Evolutionary conservation across 2,113 vertebrate species (phyloP), one percentile per base, ranked within the genome.

Genomic region (Oncorhynchus tshawytscha): DNA sequence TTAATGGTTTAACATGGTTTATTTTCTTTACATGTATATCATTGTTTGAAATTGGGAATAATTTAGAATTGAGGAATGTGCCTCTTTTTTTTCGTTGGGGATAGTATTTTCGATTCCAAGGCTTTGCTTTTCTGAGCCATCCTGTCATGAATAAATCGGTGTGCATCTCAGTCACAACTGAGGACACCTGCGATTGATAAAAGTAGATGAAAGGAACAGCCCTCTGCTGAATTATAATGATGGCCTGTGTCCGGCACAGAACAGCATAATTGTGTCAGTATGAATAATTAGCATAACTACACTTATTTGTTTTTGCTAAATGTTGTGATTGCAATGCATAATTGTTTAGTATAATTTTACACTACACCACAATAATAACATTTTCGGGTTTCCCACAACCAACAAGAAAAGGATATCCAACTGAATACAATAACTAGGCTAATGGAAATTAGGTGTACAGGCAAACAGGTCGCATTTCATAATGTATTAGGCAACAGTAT

Each of bases 171-270:
- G 67, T 66, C 70, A 72, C 81, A 83, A 62, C 72, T n/a, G 49
- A 73, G 76, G 76, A 83, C 85, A 83, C 81, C 54, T 83, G 83
- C 79, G 77, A 79, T 80, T 74, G 81, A 85, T 82, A 81, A 82
- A 74, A 25, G 31, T 60, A 82, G 67, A 77, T 78, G 80, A 82
- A 84, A 79, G 72, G 75, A 62, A 54, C 66, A 71, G 25, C 18
- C 70, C 16, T 75, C 65, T 45, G 15, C 51, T 71, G 48, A 29
- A 54, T 13, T 57, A 27, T 74, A 76, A 69, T 57, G 39, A 25
- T 67, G 16, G 15, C 16, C 51, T 54, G 51, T 16, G 51, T 54
- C 48, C 22, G 60, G 5, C 73, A 34, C 54, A 60, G n/a, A n/a
- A 62, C n/a, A 62, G 7, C 59, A 62, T 11, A 45, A 45, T 62